These are phyloP conservation scores for Rachycentron canadum DNA, from an alignment of 2,797 vertebrate genomes.

Conservation along the genomic window DNA sequence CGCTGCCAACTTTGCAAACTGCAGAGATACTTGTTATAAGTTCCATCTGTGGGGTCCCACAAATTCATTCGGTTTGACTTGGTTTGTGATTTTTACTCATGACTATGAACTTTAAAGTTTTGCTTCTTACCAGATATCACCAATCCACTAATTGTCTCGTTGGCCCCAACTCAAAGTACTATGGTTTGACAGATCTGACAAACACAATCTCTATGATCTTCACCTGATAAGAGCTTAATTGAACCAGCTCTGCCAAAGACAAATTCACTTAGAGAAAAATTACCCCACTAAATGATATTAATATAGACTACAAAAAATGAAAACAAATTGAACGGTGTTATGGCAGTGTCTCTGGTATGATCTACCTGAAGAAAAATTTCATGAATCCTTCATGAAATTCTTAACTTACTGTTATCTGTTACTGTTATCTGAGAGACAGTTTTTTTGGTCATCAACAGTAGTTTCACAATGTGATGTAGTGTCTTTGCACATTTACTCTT, in stretches of 20 bases:
- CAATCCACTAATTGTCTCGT: constrained; percentile 16
- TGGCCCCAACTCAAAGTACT: background rate
- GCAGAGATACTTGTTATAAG: constrained; percentile 51
- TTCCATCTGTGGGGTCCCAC: constrained; percentile 64
- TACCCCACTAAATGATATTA: background rate
- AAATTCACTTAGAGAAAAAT: constrained; percentile 1
- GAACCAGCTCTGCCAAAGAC: background rate
- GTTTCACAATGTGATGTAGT: background rate
- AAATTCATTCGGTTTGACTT: constrained; percentile 34
- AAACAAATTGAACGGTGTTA: too few relatives aligned
- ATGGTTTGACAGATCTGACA: constrained; percentile 29
- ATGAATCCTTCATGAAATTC: too few relatives aligned
- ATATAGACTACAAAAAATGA: background rate
- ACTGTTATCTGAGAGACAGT: background rate
- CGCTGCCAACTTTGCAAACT: constrained; percentile 44
- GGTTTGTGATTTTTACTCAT: constrained; percentile 26
- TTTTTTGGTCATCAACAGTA: background rate
- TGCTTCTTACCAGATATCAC: constrained; percentile 21
- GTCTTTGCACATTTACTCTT: background rate
- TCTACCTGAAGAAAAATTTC: background rate
- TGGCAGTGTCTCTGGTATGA: too few relatives aligned
- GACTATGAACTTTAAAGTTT: constrained; percentile 30
- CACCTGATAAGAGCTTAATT: background rate
- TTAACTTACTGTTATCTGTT: background rate
- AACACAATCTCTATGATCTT: background rate